Base-by-base conservation (phyloP, 92 coral and sea anemone genomes). In the Porites evermanni region DNA sequence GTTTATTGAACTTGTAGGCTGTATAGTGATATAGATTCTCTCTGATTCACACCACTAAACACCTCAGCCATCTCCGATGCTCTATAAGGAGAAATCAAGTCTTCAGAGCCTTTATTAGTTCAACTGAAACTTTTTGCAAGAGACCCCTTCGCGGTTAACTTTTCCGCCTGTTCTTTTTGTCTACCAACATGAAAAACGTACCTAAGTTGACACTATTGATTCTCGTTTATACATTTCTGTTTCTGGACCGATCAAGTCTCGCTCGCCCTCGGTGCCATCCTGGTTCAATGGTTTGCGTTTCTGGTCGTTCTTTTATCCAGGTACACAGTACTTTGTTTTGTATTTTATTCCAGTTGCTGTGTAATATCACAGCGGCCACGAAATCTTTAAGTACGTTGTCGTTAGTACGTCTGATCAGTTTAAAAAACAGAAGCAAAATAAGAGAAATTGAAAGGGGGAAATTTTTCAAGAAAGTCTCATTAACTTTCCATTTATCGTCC, bases 231-330 rank as follows among this genome's bases (percentile, higher is more conserved):
- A 59, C 59, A 16, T 20, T 81, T 59, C 38, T 81, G 2, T 58
- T 81, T 58, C 20, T 70, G 2, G 56, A 67, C 47, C 77, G 64
- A 58, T 2, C 50, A 24, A 23, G 24, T 70, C 44, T 13, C 16
- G 75, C 69, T n/a, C 53, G 70, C 11, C 29, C 38, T 11, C 83
- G 85, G 71, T 81, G 86, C 54, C 47, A 29, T 32, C 78, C 86
- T 17, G 86, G 86, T 47, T 56, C 78, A 44, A 81, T 81, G 86
- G 47, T 18, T 58, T 81, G 86, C 58, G n/a, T 5, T 2, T 20
- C 19, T 5, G 77, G 78, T 18, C 86, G 78, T 56, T 69, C 76
- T 14, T 80, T 68, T 69, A 53, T 68, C 53, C 14, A 68, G 32
- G 44, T 9, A 81, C 78, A 70, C 6, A 77, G 77, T 69, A 81